Conservation (phyloP, 1,140 invertebrate species). For the Spodoptera frugiperda region DNA sequence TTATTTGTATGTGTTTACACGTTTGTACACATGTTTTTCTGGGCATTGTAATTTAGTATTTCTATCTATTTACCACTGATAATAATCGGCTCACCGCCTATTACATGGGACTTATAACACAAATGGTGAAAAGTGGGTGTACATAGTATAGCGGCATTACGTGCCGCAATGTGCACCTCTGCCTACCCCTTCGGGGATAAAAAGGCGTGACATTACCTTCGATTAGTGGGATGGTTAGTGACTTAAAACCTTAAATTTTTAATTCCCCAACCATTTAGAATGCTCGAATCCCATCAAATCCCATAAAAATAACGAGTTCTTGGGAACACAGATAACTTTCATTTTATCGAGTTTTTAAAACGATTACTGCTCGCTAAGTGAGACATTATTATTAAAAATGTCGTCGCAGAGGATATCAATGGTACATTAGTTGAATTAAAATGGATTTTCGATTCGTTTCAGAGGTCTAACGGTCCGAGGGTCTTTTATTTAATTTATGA, state of each 20-base stretch:
- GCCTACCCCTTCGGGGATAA: too few species aligned
- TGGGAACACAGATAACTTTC: constrained; percentile 11
- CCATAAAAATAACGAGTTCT: constrained; percentile 32
- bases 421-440: constrained; percentile 42
- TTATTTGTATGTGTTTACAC: too few species aligned
- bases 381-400: constrained; percentile 42
- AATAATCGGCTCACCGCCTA: too few species aligned
- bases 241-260: background rate
- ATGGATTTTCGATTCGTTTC: constrained; percentile 35
- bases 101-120: too few species aligned
- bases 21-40: too few species aligned
- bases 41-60: too few species aligned
- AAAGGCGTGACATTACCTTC: too few species aligned
- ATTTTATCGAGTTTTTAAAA: constrained; percentile 27
- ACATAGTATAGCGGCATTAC: too few species aligned
- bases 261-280: constrained; percentile 5
- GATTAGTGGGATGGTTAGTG: too few species aligned
- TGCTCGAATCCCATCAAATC: constrained; percentile 7
- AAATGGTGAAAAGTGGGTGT: too few species aligned
- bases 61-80: too few species aligned
- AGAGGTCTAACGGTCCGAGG: constrained; percentile 21
- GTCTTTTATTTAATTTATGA: constrained; percentile 43
- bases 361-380: constrained; percentile 32
- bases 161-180: too few species aligned
- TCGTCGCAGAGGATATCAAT: constrained; percentile 22